Conservation (phyloP, 2,113 vertebrate species). For the Myotis yumanensis region DNA sequence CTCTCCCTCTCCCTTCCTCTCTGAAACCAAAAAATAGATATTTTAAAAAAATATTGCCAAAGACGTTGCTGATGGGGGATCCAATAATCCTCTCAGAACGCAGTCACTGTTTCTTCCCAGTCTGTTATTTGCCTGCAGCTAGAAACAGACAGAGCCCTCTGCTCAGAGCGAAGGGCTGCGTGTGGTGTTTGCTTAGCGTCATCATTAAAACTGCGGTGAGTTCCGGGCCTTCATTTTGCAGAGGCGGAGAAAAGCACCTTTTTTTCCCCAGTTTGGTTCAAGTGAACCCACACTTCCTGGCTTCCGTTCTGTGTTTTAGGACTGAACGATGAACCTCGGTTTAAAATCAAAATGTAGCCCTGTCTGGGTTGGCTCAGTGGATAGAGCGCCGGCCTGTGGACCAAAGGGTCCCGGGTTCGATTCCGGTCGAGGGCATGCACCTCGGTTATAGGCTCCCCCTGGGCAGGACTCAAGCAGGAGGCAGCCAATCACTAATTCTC, state of each 20-base stretch:
- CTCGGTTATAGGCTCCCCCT: too few relatives aligned
- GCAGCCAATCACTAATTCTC: too few relatives aligned
- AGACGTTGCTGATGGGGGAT: constrained; percentile 7
- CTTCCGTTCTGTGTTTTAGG: constrained; percentile 46
- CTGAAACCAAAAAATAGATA: too few relatives aligned
- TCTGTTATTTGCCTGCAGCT: constrained; percentile 40
- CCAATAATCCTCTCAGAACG: constrained; percentile 29
- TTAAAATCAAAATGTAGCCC: neutral
- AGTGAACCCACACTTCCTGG: constrained; percentile 67
- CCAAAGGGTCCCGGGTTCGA: too few relatives aligned
- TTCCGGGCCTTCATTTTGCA: constrained; percentile 47
- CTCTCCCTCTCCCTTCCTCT: too few relatives aligned
- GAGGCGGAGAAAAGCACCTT: constrained; percentile 65
- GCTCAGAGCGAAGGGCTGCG: constrained; percentile 22
- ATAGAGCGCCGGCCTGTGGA: too few relatives aligned
- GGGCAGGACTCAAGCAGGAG: too few relatives aligned
- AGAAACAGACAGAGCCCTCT: constrained; percentile 63
- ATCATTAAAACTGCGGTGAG: constrained; percentile 75
- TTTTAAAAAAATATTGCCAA: neutral
- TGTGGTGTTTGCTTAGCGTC: constrained; percentile 69
- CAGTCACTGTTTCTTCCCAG: constrained; percentile 3
- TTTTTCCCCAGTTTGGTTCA: constrained; percentile 60
- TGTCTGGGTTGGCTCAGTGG: too few relatives aligned
- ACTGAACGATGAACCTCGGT: constrained; percentile 46
- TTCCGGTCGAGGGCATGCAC: too few relatives aligned